Evolutionary conservation across 2,888 invertebrate species (phyloP), one percentile per base, ranked within the genome.

Genomic region (Torymus tubicola): DNA sequence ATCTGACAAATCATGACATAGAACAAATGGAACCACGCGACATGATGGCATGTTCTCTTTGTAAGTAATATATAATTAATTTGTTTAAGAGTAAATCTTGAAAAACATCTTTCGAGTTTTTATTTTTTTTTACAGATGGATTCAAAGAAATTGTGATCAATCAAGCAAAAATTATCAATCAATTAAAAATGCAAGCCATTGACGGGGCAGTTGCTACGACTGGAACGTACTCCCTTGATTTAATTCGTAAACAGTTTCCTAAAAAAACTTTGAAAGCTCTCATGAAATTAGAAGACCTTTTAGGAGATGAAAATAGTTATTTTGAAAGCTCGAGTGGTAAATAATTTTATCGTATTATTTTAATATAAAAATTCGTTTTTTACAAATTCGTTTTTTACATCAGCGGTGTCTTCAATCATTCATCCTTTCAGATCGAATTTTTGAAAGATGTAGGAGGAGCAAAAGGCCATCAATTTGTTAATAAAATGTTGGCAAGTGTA

Each of bases 131-230:
- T 24, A n/a, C 55, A 55, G 55, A 55, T 55, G 55, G 55, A 55
- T 55, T 55, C 13, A 55, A 55, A 55, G 55, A 55, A 55, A 55
- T 55, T 55, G 55, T 8, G 4, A 55, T 8, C 12, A 55, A 55
- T 55, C n/a, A 55, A 55, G 55, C 5, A 12, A 55, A 55, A 55
- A 12, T 55, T 1, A 55, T 55, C 3, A 55, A 55, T 4, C 55
- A 55, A 55, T 55, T 55, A 2, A 55, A 55, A 4, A 55, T 55
- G 12, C 55, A 55, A 55, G 2, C 55, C 55, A 55, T n/a, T 55
- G 55, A 55, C n/a, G 55, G 55, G 5, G 55, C 55, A n/a, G n/a
- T 55, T 55, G 55, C 55, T 55, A 55, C 55, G n/a, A 55, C 55
- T 55, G 55, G 55, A 55, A 55, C n/a, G 3, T 55, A 14, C n/a